These are phyloP conservation scores for Diacarnus erythraeanus DNA, from an alignment of 37 sponge, comb jelly and placozoan genomes.

Conservation along the genomic window DNA sequence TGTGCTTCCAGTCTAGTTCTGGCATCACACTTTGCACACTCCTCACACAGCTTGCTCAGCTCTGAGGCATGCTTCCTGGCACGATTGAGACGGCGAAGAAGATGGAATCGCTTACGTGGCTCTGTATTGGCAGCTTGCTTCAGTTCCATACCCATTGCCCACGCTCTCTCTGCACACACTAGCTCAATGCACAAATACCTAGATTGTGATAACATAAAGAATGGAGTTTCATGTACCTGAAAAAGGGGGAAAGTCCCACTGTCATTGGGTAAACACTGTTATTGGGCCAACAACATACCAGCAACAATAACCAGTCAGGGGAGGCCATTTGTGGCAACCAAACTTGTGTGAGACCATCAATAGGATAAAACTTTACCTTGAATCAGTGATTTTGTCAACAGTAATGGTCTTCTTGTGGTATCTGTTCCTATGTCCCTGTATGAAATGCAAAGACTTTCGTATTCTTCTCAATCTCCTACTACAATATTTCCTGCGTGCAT, in stretches of 20 bases:
- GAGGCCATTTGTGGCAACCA: neutral
- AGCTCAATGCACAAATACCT: conserved; percentile 83
- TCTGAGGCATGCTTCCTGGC: conserved; percentile 71
- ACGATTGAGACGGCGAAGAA: conserved; percentile 74
- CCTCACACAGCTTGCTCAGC: conserved; percentile 71
- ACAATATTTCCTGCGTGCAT: conserved; percentile 95
- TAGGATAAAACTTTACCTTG: conserved; percentile 64
- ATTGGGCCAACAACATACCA: no score
- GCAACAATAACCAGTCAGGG: neutral
- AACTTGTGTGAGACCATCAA: neutral
- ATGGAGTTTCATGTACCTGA: no score
- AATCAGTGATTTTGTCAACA: conserved; percentile 66
- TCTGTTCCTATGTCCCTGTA: conserved; percentile 65
- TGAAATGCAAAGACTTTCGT: conserved; percentile 76
- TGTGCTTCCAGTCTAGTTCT: conserved; percentile 94
- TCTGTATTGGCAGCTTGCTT: conserved; percentile 89
- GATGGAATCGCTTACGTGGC: conserved; percentile 79
- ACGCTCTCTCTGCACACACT: conserved; percentile 92
- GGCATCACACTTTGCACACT: conserved; percentile 76
- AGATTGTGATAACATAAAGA: neutral
- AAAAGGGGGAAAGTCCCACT: neutral
- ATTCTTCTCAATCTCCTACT: conserved; percentile 76
- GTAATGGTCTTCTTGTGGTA: conserved; percentile 75
- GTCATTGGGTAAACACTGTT: no score
- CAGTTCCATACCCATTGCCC: conserved; percentile 95